phyloP scores from a whole-genome alignment of 1,140 invertebrate species.

The Vollenhovia emeryi region DNA sequence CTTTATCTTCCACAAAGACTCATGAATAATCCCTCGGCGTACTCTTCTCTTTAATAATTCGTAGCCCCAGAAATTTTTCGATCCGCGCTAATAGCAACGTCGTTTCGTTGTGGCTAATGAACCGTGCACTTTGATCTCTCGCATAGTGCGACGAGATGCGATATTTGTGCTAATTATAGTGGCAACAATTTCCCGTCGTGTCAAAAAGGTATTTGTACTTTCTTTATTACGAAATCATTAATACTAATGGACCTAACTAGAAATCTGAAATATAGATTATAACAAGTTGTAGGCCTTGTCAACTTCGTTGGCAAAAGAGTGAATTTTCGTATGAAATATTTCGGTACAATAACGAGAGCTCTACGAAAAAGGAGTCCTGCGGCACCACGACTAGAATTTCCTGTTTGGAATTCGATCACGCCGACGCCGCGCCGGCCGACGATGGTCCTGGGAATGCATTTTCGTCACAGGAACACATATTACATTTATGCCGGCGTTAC shows the following conservation, averaged over 20 bases:
- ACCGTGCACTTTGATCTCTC: slow-evolving; percentile 8
- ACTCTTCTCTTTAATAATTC: slow-evolving; percentile 11
- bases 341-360: background rate
- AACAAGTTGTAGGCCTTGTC: background rate
- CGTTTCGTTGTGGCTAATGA: background rate
- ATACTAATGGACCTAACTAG: background rate
- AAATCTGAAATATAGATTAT: background rate
- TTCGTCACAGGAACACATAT: slow-evolving; percentile 66
- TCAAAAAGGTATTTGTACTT: background rate
- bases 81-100: background rate
- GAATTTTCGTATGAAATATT: background rate
- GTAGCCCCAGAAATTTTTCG: slow-evolving; percentile 12
- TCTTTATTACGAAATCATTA: background rate
- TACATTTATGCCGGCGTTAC: slow-evolving; percentile 68
- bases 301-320: background rate
- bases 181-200: background rate
- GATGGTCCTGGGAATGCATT: slow-evolving; percentile 50
- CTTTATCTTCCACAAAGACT: background rate
- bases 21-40: slow-evolving; percentile 52
- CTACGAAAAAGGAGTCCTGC: background rate
- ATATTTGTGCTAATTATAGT: slow-evolving; percentile 19
- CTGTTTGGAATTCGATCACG: slow-evolving; percentile 62
- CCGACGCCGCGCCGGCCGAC: slow-evolving; percentile 44
- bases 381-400: background rate
- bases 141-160: background rate